Base-by-base conservation (phyloP, 2,113 vertebrate genomes). In the Eulacestoma nigropectus region DNA sequence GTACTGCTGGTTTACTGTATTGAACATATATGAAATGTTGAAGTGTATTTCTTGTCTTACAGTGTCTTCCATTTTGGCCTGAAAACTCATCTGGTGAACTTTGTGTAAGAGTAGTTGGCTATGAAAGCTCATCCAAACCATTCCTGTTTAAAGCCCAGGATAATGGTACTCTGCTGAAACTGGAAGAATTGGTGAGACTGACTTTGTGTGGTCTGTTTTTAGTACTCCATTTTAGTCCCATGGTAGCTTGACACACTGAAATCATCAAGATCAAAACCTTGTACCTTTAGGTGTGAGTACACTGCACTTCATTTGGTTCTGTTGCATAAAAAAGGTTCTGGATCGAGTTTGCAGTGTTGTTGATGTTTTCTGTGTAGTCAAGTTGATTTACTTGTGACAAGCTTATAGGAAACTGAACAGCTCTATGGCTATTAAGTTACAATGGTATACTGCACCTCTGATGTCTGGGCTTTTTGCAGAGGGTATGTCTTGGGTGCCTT, bases 31-130 rank as follows among this genome's bases (percentile, higher is more conserved):
- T 35, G 14, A 68, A 46, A 13, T 69, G 4, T 37, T 75, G 0
- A 76, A 85, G 10, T 10, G 1, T 73, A 10, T 62, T 57, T 91
- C 77, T 81, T 95, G 7, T 96, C n/a, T 90, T 80, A 50, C 83
- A 99, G 99, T 99, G 99, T 89, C 97, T 99, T 88, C 99, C 99
- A 7, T 98, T 99, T 94, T 99, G 99, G 99, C 99, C 99, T n/a
- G 98, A 99, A 96, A 98, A 96, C 80, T 78, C 95, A 16, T 98
- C 98, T 13, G 98, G 98, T 76, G 98, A 99, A 95, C 96, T 99
- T 60, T 99, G 99, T 89, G 97, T 99, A 23, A 97, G 99, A 67
- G 98, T 99, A 6, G 98, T 99, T 13, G 99, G 99, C 46, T 99
- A 77, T 59, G 98, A 99, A 49, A 95, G 91, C 10, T 64, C 93